Percentiles rank a stretch among this genome's conserved stretches.
These are phyloP conservation scores for Palythoa heliodiscus DNA, from an alignment of 92 coral and sea anemone species.

Conservation along the genomic window DNA sequence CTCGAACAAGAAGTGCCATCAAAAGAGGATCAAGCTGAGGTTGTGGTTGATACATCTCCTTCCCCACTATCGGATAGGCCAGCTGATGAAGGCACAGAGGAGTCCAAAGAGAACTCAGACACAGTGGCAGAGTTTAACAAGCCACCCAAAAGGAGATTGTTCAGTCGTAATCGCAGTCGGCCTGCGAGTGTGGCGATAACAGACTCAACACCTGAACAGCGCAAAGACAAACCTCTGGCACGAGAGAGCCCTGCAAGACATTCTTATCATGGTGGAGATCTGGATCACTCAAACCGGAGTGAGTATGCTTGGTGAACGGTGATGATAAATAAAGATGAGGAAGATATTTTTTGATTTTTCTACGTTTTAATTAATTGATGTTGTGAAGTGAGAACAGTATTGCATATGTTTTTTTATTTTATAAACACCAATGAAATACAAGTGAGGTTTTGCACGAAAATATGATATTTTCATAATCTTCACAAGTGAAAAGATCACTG, in stretches of 20 bases:
- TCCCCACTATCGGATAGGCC: constrained; percentile 34
- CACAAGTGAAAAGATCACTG: no score
- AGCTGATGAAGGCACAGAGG: constrained; percentile 24
- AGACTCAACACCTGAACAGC: constrained; percentile 47
- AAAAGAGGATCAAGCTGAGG: constrained; percentile 40
- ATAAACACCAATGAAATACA: no score
- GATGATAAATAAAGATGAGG: no score
- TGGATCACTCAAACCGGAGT: constrained; percentile 64
- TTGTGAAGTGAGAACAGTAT: no score
- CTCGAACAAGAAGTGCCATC: constrained; percentile 34
- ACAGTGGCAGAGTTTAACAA: background rate
- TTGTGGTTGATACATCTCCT: constrained; percentile 40
- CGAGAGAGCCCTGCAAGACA: constrained; percentile 73
- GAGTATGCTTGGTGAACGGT: constrained; percentile 20
- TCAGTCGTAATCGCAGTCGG: constrained; percentile 54
- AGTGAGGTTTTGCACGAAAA: no score
- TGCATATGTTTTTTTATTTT: no score
- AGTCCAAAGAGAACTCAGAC: background rate
- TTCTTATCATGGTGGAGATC: constrained; percentile 85
- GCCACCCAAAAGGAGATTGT: background rate
- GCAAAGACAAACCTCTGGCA: constrained; percentile 36
- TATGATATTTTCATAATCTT: no score
- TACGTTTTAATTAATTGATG: no score
- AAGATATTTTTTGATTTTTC: no score
- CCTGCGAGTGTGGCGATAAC: constrained; percentile 81